Percentiles rank a stretch among this genome's conserved stretches.
Evolutionary conservation across 1,140 invertebrate species (phyloP).

Genomic region (Macrosteles quadrilineatus): DNA sequence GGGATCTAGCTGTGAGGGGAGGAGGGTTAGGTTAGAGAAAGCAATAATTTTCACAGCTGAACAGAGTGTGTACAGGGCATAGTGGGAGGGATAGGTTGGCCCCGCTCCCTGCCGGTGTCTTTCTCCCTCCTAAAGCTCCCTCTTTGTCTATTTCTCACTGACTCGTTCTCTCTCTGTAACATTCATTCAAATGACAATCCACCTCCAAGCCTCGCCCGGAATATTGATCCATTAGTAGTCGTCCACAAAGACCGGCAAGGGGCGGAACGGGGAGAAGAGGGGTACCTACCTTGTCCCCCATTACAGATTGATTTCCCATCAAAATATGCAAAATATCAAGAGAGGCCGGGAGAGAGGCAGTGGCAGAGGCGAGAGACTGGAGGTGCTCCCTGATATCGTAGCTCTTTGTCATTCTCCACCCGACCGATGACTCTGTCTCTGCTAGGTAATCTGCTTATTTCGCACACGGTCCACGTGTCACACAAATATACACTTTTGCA

Average conservation of each 20-base stretch:
- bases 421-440: too few species aligned
- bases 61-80: slow-evolving; percentile 16
- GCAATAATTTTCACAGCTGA: slow-evolving; percentile 26
- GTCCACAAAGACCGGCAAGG: neutral
- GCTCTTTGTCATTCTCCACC: too few species aligned
- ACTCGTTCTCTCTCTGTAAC: slow-evolving; percentile 25
- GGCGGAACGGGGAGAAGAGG: neutral
- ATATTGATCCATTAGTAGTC: slow-evolving; percentile 24
- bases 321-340: slow-evolving; percentile 25
- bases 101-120: neutral
- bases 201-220: slow-evolving; percentile 20
- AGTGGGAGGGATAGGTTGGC: neutral
- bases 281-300: slow-evolving; percentile 10
- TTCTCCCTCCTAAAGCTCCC: neutral
- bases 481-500: too few species aligned
- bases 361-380: too few species aligned
- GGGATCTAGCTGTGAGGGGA: neutral
- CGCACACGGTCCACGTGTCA: too few species aligned
- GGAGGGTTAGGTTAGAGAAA: slow-evolving; percentile 20
- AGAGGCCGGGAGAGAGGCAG: too few species aligned
- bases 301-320: slow-evolving; percentile 23
- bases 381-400: too few species aligned
- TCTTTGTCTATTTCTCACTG: slow-evolving; percentile 26
- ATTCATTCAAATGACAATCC: slow-evolving; percentile 27
- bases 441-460: too few species aligned